Percentiles rank a stretch among this genome's conserved stretches.
phyloP scores from a whole-genome alignment of 2,113 vertebrate genomes.

The Megaptera novaeangliae region DNA sequence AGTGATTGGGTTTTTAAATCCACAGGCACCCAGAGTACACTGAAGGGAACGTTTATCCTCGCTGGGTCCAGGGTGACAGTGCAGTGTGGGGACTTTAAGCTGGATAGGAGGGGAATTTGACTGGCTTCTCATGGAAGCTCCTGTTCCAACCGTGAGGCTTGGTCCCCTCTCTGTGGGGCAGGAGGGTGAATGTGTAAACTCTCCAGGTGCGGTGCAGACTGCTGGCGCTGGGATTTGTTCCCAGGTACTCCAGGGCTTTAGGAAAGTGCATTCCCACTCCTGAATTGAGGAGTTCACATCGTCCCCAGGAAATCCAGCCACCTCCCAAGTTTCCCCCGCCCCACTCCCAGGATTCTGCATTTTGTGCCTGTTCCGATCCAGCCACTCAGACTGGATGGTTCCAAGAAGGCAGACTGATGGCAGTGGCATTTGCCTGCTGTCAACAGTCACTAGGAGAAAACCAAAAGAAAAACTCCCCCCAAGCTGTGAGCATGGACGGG shows the following conservation, averaged over 20 bases:
- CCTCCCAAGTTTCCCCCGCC: not conserved
- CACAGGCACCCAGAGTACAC: not conserved
- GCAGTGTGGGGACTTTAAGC: not conserved
- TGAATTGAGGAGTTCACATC: not conserved
- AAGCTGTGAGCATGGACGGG: not conserved
- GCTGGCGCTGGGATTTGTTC: not conserved
- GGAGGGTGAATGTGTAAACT: too few relatives aligned
- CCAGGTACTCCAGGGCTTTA: not conserved
- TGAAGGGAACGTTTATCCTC: not conserved
- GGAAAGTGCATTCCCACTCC: not conserved
- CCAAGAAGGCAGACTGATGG: not conserved
- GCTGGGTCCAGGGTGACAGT: not conserved
- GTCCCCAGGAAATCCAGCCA: not conserved
- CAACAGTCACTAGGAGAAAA: not conserved
- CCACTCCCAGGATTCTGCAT: not conserved
- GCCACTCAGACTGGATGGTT: not conserved
- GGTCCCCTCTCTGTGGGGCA: not conserved
- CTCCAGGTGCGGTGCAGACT: not conserved
- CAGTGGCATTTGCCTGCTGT: not conserved
- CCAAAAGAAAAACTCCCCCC: not conserved
- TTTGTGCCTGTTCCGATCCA: not conserved
- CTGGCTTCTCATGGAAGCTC: not conserved
- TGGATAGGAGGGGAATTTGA: not conserved
- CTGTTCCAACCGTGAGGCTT: not conserved
- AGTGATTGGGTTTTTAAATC: not conserved